A percentile compares a stretch with the other conserved stretches of the same genome.
Evolutionary conservation across 1,140 invertebrate species (phyloP).

Genomic region (Scaptomyza hsui): DNA sequence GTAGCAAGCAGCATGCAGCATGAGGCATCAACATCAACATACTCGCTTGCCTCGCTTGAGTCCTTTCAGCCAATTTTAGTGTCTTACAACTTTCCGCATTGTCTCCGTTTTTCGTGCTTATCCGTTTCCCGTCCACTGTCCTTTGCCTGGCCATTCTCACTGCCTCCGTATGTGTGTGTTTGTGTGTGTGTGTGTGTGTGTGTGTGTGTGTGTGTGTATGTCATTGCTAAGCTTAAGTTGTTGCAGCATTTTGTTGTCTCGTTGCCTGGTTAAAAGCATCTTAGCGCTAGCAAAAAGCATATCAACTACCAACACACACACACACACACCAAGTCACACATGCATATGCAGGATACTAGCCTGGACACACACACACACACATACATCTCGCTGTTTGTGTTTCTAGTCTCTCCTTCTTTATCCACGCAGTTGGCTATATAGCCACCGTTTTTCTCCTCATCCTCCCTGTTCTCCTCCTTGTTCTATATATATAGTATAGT

Average conservation of each 20-base stretch:
- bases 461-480: not conserved
- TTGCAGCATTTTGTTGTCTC: constrained; percentile 59
- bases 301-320: constrained; percentile 47
- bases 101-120: constrained; percentile 69
- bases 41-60: constrained; percentile 47
- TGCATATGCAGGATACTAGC: constrained; percentile 3
- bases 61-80: constrained; percentile 79
- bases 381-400: not conserved
- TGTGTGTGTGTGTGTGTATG: constrained; percentile 32
- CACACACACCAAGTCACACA: not conserved
- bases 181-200: constrained; percentile 41
- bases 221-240: constrained; percentile 77
- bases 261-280: constrained; percentile 67
- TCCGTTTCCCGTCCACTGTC: constrained; percentile 28
- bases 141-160: no score
- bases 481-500: constrained; percentile 1
- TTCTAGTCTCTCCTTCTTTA: not conserved
- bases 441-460: constrained; percentile 1
- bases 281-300: constrained; percentile 47
- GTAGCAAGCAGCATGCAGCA: constrained; percentile 9
- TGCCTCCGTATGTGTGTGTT: no score
- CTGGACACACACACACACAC: not conserved
- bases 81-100: constrained; percentile 78
- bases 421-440: not conserved
- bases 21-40: constrained; percentile 49